phyloP scores from a whole-genome alignment of 2,113 vertebrate genomes.

The Eclectus roratus region DNA sequence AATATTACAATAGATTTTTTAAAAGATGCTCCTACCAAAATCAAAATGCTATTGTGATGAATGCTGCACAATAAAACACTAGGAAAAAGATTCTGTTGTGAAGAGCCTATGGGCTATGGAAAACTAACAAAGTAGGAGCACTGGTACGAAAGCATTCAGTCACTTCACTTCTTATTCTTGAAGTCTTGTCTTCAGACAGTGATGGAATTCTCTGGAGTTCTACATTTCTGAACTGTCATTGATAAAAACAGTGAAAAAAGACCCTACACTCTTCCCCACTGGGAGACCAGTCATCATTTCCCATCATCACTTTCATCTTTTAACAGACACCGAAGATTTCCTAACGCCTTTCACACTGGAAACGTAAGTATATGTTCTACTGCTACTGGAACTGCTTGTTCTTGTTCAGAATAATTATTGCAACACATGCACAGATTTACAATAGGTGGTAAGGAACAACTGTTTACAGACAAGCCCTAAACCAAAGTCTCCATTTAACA shows the following conservation, averaged over 20 bases:
- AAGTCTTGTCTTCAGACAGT: background rate
- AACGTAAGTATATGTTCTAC: background rate
- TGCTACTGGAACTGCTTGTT: background rate
- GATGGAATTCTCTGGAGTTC: background rate
- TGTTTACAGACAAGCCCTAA: background rate
- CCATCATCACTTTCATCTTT: background rate
- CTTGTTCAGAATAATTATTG: background rate
- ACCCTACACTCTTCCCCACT: background rate
- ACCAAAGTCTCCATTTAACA: background rate
- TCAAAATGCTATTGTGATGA: background rate
- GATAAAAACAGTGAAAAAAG: background rate
- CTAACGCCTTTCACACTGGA: background rate
- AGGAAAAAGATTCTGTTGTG: background rate
- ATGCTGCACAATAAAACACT: background rate
- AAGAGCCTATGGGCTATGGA: background rate
- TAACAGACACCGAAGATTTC: background rate
- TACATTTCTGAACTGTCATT: background rate
- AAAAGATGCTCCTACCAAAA: background rate
- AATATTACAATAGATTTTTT: background rate
- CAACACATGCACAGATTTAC: background rate
- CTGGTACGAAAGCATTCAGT: rapidly evolving
- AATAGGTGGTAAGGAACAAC: background rate
- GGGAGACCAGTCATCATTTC: background rate
- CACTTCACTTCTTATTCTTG: background rate
- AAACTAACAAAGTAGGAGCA: background rate